Evolutionary conservation across 2,113 vertebrate species (phyloP).

Genomic region (Ardeotis arabs): DNA sequence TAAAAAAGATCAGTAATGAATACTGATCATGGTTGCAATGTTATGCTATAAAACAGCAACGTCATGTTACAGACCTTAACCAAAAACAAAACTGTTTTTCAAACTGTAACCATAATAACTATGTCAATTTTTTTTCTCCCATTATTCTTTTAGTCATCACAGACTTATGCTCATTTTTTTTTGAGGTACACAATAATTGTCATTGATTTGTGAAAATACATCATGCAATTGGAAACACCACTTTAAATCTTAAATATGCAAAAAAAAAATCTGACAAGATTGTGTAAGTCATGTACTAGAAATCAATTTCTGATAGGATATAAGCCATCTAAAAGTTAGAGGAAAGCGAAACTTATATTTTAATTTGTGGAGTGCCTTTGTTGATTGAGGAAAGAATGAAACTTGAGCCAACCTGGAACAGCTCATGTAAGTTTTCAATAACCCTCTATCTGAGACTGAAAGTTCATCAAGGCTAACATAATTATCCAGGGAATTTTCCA

Average conservation of each 20-base stretch:
- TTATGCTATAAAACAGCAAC: neutral
- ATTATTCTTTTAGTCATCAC: neutral
- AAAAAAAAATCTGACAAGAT: neutral
- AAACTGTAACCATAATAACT: neutral
- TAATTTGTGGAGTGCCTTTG: neutral
- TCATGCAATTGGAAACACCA: neutral
- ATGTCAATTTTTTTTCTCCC: fast-evolving
- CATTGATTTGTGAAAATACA: neutral
- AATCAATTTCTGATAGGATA: neutral
- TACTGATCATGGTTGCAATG: neutral
- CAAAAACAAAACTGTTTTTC: neutral
- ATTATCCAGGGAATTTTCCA: neutral
- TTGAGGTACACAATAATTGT: neutral
- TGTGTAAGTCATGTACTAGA: neutral
- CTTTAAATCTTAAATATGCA: neutral
- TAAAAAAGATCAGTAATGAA: neutral
- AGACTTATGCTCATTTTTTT: neutral
- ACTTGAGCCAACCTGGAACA: neutral
- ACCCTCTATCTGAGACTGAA: neutral
- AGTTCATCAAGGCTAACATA: neutral
- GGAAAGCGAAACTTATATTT: neutral
- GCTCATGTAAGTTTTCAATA: neutral
- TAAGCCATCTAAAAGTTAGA: neutral
- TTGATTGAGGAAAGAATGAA: neutral
- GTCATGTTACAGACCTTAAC: neutral